Base-by-base conservation (phyloP, 2,888 invertebrate genomes). In the Trissoscelio sp. region DNA sequence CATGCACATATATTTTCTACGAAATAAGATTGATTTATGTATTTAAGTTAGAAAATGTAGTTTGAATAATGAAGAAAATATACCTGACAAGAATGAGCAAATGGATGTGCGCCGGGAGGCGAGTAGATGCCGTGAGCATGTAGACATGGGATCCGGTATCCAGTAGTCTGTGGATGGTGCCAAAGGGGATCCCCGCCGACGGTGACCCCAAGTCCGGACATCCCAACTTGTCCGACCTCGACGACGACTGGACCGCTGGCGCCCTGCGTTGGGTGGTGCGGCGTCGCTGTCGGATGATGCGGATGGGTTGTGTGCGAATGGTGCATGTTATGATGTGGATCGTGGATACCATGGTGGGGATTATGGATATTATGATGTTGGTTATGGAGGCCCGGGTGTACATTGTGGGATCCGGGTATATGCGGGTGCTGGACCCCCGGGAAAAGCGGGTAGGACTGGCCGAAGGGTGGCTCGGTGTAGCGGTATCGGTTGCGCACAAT, bases 81-180 rank as follows among this genome's bases (percentile, higher is more conserved):
- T 85, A 91, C 91, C 89, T 91, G 91, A 83, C 91, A 91, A 31
- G 91, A 88, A 58, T 91, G 91, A 64, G 91, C 88, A 75, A 91
- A 91, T 58, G 91, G 88, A 34, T 91, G 89, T 28, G 90, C 84
- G 31, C 90, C 89, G 11, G 89, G 86, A 11, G 90, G 89, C 20
- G 91, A 84, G 77, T 91, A 91, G 57, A 91, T 88, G n/a, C 90
- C 88, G 51, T 91, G 91, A 7, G 78, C 78, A 57, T 90, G 85
- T 77, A 91, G 90, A 73, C 91, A 91, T 1, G 91, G 89, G 60
- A 90, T 88, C 73, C 90, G 87, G 78, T 90, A 89, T 18, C 90
- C 88, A 11, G 89, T 87, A 28, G 90, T 85, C 51, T 88, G 90
- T 4, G 88, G 89, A 58, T 83, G 79, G 34, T 83, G 83, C 89